phyloP scores from a whole-genome alignment of 1,140 invertebrate genomes.

The Sitobion miscanthi region DNA sequence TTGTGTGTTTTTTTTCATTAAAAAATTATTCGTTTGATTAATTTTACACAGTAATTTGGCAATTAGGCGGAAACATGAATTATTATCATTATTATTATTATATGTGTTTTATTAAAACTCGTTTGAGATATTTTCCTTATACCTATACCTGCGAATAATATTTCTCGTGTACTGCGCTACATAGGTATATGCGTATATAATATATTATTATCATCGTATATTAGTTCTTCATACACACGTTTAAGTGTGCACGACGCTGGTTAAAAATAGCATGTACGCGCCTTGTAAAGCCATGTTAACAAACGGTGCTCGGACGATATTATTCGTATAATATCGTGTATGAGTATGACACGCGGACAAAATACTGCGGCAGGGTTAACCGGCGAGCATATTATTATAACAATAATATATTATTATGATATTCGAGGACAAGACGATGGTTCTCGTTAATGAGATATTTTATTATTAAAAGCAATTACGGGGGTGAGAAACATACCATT shows the following conservation, averaged over 20 bases:
- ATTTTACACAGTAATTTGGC: not conserved
- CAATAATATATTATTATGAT: no score
- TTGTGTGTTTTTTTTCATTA: not conserved
- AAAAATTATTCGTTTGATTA: not conserved
- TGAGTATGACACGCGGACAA: not conserved
- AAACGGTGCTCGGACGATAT: not conserved
- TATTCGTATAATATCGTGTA: not conserved
- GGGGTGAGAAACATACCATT: constrained; percentile 23
- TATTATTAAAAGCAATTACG: constrained; percentile 54
- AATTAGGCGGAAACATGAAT: not conserved
- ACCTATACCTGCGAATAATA: not conserved
- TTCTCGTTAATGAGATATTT: constrained; percentile 27
- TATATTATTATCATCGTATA: not conserved
- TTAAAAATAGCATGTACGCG: not conserved
- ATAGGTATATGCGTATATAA: not conserved
- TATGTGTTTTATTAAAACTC: not conserved
- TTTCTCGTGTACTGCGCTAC: not conserved
- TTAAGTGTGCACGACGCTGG: not conserved
- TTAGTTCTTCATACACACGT: not conserved
- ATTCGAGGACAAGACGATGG: not conserved
- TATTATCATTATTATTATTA: not conserved
- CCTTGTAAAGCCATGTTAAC: not conserved
- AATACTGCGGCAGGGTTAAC: not conserved
- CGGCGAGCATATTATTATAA: not conserved
- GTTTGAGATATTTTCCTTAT: not conserved